Conservation (phyloP, 2,113 vertebrate genomes). For the Platysteira castanea region DNA sequence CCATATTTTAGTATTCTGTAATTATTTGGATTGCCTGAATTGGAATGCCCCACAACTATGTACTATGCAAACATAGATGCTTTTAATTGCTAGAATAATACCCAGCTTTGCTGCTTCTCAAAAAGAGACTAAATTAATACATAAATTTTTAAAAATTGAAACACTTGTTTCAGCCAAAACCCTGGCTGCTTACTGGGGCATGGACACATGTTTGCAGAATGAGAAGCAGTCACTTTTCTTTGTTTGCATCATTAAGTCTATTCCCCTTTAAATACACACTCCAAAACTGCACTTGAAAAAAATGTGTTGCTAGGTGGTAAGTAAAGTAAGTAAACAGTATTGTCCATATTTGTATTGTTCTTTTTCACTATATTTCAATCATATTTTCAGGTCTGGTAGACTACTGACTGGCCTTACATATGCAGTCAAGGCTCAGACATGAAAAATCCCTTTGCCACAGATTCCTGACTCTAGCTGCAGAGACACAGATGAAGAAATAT, state of each 20-base stretch:
- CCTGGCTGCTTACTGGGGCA: fast-evolving
- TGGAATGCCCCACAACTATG: neutral
- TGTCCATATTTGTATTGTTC: neutral
- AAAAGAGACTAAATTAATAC: neutral
- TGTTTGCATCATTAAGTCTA: neutral
- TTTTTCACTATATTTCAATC: neutral
- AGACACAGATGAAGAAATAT: neutral
- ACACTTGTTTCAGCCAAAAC: neutral
- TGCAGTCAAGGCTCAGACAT: neutral
- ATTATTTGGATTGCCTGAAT: neutral
- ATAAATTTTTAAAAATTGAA: neutral
- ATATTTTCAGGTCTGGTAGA: neutral
- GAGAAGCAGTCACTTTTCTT: neutral
- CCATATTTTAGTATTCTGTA: neutral
- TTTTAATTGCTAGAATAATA: neutral
- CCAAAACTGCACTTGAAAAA: neutral
- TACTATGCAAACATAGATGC: neutral
- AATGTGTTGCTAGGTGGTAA: neutral
- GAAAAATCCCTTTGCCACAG: neutral
- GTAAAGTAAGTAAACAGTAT: neutral
- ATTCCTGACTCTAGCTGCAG: neutral
- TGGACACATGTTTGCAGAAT: fast-evolving
- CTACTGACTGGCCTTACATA: neutral
- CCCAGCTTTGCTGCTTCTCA: neutral
- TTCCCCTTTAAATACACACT: neutral